Conservation (phyloP, 2,797 vertebrate genomes). For the Ciconia nigra region DNA sequence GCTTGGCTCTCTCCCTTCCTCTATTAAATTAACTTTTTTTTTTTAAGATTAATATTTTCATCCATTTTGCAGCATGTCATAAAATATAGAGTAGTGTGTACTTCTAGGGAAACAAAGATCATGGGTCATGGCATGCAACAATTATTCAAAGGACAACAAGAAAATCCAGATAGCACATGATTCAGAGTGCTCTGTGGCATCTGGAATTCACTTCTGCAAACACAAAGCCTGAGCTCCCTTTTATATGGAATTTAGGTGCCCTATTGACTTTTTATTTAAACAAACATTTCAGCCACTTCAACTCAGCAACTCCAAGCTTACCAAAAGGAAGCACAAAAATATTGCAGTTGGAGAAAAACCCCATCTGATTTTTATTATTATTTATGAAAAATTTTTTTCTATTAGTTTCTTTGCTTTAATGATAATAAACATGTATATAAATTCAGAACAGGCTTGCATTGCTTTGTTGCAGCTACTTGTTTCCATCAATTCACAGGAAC, state of each 20-base stretch:
- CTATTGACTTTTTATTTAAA: background rate
- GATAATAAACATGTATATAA: background rate
- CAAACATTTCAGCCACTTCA: background rate
- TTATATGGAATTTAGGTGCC: background rate
- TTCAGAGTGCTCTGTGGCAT: background rate
- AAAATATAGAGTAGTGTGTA: background rate
- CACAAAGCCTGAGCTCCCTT: background rate
- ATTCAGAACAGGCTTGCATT: background rate
- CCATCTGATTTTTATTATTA: background rate
- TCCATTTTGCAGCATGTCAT: slow-evolving; percentile 13
- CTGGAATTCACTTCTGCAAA: background rate
- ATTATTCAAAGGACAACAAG: background rate
- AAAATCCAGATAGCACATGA: background rate
- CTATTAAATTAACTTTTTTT: background rate
- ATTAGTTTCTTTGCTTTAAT: background rate
- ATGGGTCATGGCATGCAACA: background rate
- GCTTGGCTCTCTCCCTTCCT: slow-evolving; percentile 2
- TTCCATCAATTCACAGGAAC: slow-evolving; percentile 47
- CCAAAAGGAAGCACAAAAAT: background rate
- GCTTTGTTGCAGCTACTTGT: slow-evolving; percentile 55
- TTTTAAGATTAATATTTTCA: slow-evolving; percentile 33
- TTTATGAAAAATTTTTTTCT: background rate
- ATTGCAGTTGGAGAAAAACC: background rate
- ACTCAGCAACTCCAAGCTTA: background rate
- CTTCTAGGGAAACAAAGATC: slow-evolving; percentile 2